Percentiles rank a stretch among this genome's conserved stretches.
phyloP scores from a whole-genome alignment of 2,888 invertebrate species.

The Allophyes oxyacanthae region DNA sequence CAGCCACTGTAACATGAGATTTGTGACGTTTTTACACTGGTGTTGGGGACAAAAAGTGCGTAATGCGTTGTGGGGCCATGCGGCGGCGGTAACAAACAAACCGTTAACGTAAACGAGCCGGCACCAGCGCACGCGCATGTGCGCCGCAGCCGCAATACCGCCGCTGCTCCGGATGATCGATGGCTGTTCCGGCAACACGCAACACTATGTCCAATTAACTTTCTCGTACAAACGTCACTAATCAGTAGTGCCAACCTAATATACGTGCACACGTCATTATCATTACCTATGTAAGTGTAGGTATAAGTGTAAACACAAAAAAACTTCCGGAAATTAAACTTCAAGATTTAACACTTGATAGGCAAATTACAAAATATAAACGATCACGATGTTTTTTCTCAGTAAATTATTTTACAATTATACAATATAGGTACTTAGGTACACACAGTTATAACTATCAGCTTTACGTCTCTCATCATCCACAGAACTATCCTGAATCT shows the following conservation, averaged over 20 bases:
- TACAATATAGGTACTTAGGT: no score
- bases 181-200: conserved; percentile 57
- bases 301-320: conserved; percentile 7
- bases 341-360: conserved; percentile 8
- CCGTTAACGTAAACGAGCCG: conserved; percentile 67
- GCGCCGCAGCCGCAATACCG: conserved; percentile 42
- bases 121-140: conserved; percentile 50
- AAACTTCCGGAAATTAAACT: conserved; percentile 26
- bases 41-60: conserved; percentile 58
- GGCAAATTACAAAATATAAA: no score
- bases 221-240: conserved; percentile 23
- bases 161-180: conserved; percentile 34
- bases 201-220: conserved; percentile 52
- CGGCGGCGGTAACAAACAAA: conserved; percentile 64
- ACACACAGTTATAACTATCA: no score
- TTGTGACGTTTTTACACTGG: conserved; percentile 39
- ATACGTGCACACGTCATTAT: conserved; percentile 20
- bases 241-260: conserved; percentile 21
- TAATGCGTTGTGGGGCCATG: conserved; percentile 46
- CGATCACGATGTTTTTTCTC: no score
- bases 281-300: not conserved
- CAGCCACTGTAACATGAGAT: conserved; percentile 62
- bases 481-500: no score
- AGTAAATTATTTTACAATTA: no score
- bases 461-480: no score